Evolutionary conservation across 2,113 vertebrate species (phyloP).

Genomic region (Serilophus lunatus): DNA sequence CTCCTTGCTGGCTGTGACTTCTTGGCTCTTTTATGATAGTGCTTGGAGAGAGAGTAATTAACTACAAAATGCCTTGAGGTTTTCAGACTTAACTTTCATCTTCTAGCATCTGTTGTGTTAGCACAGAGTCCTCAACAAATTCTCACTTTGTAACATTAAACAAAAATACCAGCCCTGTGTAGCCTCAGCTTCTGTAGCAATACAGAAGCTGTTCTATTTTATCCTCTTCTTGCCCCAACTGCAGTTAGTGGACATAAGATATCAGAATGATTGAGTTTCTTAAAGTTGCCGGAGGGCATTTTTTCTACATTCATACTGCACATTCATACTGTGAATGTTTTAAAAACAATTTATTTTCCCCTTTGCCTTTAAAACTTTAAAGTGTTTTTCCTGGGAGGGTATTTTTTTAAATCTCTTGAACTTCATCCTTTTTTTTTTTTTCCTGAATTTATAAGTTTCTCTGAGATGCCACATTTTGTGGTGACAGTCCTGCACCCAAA

Average conservation of each 20-base stretch:
- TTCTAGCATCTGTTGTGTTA: background rate
- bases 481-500: background rate
- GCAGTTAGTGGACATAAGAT: background rate
- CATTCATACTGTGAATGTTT: background rate
- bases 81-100: background rate
- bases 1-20: background rate
- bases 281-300: background rate
- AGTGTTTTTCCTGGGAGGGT: background rate
- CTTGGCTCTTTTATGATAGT: background rate
- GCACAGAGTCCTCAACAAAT: background rate
- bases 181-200: background rate
- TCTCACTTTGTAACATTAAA: background rate
- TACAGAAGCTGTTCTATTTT: background rate
- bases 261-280: background rate
- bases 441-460: background rate
- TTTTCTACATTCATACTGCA: background rate
- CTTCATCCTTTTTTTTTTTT: background rate
- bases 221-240: background rate
- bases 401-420: background rate
- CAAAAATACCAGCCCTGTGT: background rate
- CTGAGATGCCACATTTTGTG: background rate
- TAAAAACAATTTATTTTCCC: background rate
- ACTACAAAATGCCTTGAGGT: background rate
- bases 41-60: background rate
- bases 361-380: background rate